Evolutionary conservation across 1,140 invertebrate genomes (phyloP).

Genomic region (Pseudomyrmex concolor): DNA sequence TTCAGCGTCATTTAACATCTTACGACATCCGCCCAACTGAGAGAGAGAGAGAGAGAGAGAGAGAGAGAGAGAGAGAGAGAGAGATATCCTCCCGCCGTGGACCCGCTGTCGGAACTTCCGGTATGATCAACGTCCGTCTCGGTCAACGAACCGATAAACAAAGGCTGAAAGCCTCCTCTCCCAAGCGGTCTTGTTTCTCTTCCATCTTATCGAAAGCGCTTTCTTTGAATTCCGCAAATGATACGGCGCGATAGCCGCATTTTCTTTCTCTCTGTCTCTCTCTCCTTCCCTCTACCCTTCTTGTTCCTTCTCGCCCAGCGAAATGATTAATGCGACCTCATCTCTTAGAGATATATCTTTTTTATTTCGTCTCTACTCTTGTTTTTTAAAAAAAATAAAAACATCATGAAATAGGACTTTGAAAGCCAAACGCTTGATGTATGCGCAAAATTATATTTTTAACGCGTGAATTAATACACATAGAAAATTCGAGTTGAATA

Average conservation of each 20-base stretch:
- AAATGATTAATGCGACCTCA: constrained; percentile 30
- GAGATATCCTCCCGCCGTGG: constrained; percentile 24
- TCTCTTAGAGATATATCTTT: not conserved
- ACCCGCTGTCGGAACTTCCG: constrained; percentile 11
- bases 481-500: too few relatives aligned
- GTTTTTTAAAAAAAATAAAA: too few relatives aligned
- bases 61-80: too few relatives aligned
- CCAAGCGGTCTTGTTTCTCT: constrained; percentile 9
- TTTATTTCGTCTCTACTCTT: not conserved
- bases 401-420: too few relatives aligned
- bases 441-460: too few relatives aligned
- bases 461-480: too few relatives aligned
- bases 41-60: too few relatives aligned
- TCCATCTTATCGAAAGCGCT: constrained; percentile 9
- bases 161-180: constrained; percentile 21
- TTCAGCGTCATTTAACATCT: constrained; percentile 62
- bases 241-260: constrained; percentile 3
- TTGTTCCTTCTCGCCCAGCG: not conserved
- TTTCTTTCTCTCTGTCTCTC: not conserved
- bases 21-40: constrained; percentile 34
- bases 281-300: not conserved
- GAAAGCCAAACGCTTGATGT: too few relatives aligned
- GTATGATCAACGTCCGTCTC: constrained; percentile 28
- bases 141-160: constrained; percentile 49
- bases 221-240: constrained; percentile 41